phyloP scores from a whole-genome alignment of 2,888 invertebrate genomes.

The Amblyjoppa fuscipennis region DNA sequence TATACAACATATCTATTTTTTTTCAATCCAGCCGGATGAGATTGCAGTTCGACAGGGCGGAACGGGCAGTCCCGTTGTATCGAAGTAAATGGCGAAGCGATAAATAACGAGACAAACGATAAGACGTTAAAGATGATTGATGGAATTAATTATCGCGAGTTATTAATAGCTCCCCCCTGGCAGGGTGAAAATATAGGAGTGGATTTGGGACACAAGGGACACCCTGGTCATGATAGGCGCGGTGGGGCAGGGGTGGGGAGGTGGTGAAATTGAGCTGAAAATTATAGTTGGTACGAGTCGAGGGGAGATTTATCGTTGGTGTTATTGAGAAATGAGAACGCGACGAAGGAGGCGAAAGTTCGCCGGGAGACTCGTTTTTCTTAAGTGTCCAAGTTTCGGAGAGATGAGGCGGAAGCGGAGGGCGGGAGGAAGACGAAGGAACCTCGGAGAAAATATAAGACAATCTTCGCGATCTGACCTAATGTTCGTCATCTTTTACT shows the following conservation, averaged over 20 bases:
- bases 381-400: conserved; percentile 53
- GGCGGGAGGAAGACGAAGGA: conserved; percentile 14
- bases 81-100: neutral
- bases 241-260: neutral
- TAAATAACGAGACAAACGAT: conserved; percentile 25
- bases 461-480: conserved; percentile 4
- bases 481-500: neutral
- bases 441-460: neutral
- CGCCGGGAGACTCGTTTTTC: conserved; percentile 54
- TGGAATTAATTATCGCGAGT: conserved; percentile 52
- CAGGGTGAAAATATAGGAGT: conserved; percentile 1
- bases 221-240: neutral
- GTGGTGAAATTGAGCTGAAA: conserved; percentile 61
- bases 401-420: conserved; percentile 16
- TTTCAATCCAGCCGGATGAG: too few relatives aligned
- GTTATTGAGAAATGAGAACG: conserved; percentile 65
- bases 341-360: conserved; percentile 52
- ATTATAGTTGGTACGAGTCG: conserved; percentile 51
- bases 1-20: too few relatives aligned
- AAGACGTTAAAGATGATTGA: conserved; percentile 51
- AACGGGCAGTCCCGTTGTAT: conserved; percentile 14
- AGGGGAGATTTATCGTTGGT: conserved; percentile 58
- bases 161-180: conserved; percentile 41
- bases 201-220: neutral
- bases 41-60: too few relatives aligned